phyloP scores from a whole-genome alignment of 2,113 vertebrate species.

The Pithys albifrons region DNA sequence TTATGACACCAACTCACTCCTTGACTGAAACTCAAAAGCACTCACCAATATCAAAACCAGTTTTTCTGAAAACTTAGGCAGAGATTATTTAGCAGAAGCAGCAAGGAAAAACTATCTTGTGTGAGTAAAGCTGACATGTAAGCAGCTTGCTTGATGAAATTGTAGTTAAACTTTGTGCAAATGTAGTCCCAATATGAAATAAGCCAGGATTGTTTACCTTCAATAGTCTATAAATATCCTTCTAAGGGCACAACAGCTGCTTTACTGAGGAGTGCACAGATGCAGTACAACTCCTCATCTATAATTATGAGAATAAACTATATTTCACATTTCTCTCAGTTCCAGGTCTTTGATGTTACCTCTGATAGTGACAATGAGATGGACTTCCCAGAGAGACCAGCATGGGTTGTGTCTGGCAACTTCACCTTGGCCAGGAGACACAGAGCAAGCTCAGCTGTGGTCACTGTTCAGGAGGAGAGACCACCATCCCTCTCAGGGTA shows the following conservation, averaged over 20 bases:
- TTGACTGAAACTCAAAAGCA: conserved; percentile 46
- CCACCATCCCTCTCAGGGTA: background rate
- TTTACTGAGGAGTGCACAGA: conserved; percentile 19
- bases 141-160: conserved; percentile 48
- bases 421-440: background rate
- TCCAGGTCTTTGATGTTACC: background rate
- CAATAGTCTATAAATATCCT: conserved; percentile 53
- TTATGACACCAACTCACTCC: conserved; percentile 12
- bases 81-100: conserved; percentile 38
- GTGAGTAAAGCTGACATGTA: conserved; percentile 14
- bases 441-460: background rate
- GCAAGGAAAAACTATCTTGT: background rate
- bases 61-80: conserved; percentile 47
- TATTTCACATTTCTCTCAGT: background rate
- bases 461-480: background rate
- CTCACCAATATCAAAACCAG: conserved; percentile 32
- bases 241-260: conserved; percentile 67
- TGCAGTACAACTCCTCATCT: background rate
- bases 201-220: conserved; percentile 56
- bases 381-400: background rate
- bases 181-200: conserved; percentile 16
- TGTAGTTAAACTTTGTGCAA: conserved; percentile 19
- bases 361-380: background rate
- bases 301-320: conserved; percentile 1
- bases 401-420: background rate